phyloP scores from a whole-genome alignment of 2,888 invertebrate species.

The Ophioninae sp. region DNA sequence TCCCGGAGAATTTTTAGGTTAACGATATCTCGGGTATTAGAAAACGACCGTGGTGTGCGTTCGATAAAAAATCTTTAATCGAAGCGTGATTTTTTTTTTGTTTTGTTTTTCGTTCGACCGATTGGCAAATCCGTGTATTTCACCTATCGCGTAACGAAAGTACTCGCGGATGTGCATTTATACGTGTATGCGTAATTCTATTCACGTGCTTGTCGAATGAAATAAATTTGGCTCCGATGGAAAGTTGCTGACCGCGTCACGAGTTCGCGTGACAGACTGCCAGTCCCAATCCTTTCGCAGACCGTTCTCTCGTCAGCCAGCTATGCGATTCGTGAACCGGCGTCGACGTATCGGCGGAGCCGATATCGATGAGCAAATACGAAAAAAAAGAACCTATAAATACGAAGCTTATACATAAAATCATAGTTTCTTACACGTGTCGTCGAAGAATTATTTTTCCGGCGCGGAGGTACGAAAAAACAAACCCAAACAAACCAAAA shows the following conservation, averaged over 20 bases:
- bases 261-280: conserved; percentile 21
- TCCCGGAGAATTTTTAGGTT: neutral
- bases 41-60: neutral
- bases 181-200: neutral
- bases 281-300: conserved; percentile 10
- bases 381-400: neutral
- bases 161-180: neutral
- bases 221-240: neutral
- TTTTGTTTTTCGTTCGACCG: neutral
- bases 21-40: neutral
- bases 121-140: neutral
- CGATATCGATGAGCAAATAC: conserved; percentile 42
- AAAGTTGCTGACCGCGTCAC: neutral
- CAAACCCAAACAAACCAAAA: no score
- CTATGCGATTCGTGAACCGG: neutral
- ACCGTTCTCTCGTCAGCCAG: conserved; percentile 2
- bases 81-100: neutral
- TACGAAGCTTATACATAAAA: neutral
- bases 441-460: no score
- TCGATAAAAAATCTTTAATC: neutral
- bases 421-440: neutral
- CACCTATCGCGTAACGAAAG: neutral
- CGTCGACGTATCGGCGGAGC: neutral
- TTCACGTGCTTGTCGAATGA: neutral
- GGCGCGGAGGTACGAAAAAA: no score